These are phyloP conservation scores for Dipodomys ordii DNA, from an alignment of 2,113 vertebrate species.

Conservation along the genomic window DNA sequence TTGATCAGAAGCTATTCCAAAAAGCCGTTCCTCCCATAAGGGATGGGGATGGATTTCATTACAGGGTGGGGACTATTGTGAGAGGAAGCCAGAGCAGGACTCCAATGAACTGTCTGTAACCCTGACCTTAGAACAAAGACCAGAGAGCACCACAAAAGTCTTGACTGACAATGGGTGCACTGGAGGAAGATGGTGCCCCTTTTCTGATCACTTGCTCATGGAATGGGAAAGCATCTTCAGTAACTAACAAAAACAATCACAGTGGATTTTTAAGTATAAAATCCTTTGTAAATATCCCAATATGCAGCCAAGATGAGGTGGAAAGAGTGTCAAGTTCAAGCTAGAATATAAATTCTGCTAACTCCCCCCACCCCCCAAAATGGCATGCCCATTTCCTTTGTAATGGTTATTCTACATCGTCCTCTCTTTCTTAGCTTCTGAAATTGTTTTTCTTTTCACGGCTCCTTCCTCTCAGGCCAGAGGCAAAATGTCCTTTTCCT, in stretches of 20 bases:
- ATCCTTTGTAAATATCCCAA: neutral
- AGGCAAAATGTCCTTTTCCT: slow-evolving; percentile 58
- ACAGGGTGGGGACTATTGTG: neutral
- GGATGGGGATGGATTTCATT: slow-evolving; percentile 76
- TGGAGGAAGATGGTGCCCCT: neutral
- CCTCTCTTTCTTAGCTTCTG: neutral
- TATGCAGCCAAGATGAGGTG: neutral
- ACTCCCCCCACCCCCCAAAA: neutral
- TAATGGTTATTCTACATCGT: neutral
- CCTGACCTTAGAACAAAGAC: slow-evolving; percentile 62
- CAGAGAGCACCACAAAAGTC: neutral
- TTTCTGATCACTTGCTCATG: rapidly evolving
- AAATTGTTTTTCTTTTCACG: slow-evolving; percentile 38
- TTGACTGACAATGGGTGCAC: neutral
- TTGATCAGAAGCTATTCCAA: slow-evolving; percentile 68
- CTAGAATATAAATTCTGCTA: neutral
- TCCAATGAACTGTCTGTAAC: slow-evolving; percentile 11
- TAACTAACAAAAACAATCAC: neutral
- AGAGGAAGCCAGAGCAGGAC: slow-evolving; percentile 49
- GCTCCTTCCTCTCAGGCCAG: slow-evolving; percentile 47
- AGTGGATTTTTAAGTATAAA: neutral
- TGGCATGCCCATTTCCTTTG: neutral
- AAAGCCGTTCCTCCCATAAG: slow-evolving; percentile 76
- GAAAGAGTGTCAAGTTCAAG: slow-evolving; percentile 25
- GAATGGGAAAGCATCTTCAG: neutral